A percentile compares a stretch with the other conserved stretches of the same genome.
Conservation (phyloP, 2,888 invertebrate genomes). For the Torymus auratus region DNA sequence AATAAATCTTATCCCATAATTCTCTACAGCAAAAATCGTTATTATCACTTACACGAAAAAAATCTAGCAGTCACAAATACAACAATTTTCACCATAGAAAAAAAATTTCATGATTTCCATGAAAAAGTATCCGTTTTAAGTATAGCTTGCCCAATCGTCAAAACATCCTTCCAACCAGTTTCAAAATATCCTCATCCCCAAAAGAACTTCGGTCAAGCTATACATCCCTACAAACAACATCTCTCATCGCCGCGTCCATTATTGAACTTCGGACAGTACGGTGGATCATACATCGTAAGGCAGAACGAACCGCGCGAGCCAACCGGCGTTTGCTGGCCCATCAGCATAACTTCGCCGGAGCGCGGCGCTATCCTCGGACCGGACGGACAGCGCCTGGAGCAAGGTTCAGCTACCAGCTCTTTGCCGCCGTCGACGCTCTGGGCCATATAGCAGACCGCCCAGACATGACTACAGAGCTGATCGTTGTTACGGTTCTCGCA, state of each 20-base stretch:
- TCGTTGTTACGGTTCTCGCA: slow-evolving; percentile 85
- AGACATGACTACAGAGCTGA: slow-evolving; percentile 88
- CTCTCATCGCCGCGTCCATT: slow-evolving; percentile 81
- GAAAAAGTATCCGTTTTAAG: too few relatives aligned
- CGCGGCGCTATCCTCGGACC: slow-evolving; percentile 80
- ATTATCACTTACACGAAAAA: too few relatives aligned
- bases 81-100: too few relatives aligned
- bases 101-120: too few relatives aligned
- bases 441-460: slow-evolving; percentile 88
- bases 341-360: slow-evolving; percentile 80
- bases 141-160: too few relatives aligned
- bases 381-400: slow-evolving; percentile 85
- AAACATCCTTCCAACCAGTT: too few relatives aligned
- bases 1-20: too few relatives aligned
- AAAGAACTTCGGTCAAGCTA: too few relatives aligned
- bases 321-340: slow-evolving; percentile 86
- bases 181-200: too few relatives aligned
- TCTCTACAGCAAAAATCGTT: too few relatives aligned
- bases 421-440: slow-evolving; percentile 82
- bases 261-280: slow-evolving; percentile 83
- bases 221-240: slow-evolving; percentile 79
- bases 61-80: too few relatives aligned
- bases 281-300: slow-evolving; percentile 81
- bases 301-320: slow-evolving; percentile 86
- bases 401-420: slow-evolving; percentile 82